A percentile compares a stretch with the other conserved stretches of the same genome.
These are phyloP conservation scores for Podilymbus podiceps DNA, from an alignment of 2,113 vertebrate genomes.

Conservation along the genomic window DNA sequence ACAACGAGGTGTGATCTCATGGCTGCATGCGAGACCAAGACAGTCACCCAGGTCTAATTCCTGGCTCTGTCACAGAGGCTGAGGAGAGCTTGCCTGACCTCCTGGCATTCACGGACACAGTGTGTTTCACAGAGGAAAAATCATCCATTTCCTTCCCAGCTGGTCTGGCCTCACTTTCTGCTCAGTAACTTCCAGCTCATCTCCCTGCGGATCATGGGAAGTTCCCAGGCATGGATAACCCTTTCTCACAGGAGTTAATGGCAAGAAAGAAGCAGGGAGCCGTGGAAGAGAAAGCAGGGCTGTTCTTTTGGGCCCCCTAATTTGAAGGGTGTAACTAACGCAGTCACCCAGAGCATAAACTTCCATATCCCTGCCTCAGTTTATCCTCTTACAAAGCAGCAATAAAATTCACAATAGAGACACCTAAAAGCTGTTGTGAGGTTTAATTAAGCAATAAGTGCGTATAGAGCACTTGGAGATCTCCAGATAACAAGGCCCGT, in stretches of 20 bases:
- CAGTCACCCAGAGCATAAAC: background rate
- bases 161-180: background rate
- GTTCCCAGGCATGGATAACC: rapidly evolving
- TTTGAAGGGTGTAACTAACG: background rate
- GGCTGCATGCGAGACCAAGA: background rate
- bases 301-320: background rate
- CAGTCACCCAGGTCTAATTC: background rate
- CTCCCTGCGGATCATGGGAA: background rate
- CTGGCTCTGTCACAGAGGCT: background rate
- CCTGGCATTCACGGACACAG: background rate
- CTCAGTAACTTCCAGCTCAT: background rate
- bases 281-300: background rate
- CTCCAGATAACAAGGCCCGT: background rate
- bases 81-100: background rate
- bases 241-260: background rate
- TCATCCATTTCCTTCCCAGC: background rate
- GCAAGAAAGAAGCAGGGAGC: background rate
- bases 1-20: rapidly evolving
- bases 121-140: background rate
- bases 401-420: slow-evolving; percentile 6
- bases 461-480: background rate
- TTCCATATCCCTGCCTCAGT: background rate
- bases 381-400: background rate
- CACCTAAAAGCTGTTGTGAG: background rate
- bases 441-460: slow-evolving; percentile 36